A percentile compares a stretch with the other conserved stretches of the same genome.
Conservation (phyloP, 2,113 vertebrate genomes). For the Microcebus lehilahytsara region DNA sequence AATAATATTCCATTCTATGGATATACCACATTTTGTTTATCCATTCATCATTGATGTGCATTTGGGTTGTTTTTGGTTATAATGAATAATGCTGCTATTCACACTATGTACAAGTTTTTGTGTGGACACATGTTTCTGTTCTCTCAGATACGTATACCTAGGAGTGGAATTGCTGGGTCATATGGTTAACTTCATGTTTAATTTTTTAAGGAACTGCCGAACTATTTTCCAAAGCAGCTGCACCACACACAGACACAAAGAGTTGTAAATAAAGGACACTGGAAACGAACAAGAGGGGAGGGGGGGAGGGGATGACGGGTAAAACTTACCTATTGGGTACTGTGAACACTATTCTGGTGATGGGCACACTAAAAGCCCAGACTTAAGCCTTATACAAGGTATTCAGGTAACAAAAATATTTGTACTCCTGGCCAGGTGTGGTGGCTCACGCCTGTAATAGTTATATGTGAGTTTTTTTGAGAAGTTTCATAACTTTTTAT, state of each 20-base stretch:
- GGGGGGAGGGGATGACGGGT: too few species aligned
- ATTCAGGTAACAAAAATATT: too few species aligned
- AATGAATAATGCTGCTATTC: background rate
- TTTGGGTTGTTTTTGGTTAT: background rate
- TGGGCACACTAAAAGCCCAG: too few species aligned
- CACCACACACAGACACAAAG: too few species aligned
- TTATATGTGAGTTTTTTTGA: background rate
- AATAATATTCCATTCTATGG: background rate
- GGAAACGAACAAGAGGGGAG: too few species aligned
- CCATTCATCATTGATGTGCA: background rate
- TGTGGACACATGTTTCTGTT: background rate
- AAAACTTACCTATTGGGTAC: too few species aligned
- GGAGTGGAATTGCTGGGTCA: background rate
- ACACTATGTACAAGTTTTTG: background rate
- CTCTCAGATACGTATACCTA: background rate
- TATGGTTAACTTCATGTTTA: background rate
- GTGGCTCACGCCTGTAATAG: too few species aligned
- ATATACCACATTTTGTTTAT: background rate
- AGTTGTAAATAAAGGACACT: too few species aligned
- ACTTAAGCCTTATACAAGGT: too few species aligned
- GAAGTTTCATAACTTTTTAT: background rate
- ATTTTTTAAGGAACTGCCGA: background rate
- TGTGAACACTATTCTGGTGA: too few species aligned
- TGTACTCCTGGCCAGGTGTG: too few species aligned
- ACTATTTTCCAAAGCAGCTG: slow-evolving; percentile 9